Percentiles rank a stretch among this genome's conserved stretches.
These are phyloP conservation scores for Artemia franciscana DNA, from an alignment of 1,140 invertebrate species.

Conservation along the genomic window DNA sequence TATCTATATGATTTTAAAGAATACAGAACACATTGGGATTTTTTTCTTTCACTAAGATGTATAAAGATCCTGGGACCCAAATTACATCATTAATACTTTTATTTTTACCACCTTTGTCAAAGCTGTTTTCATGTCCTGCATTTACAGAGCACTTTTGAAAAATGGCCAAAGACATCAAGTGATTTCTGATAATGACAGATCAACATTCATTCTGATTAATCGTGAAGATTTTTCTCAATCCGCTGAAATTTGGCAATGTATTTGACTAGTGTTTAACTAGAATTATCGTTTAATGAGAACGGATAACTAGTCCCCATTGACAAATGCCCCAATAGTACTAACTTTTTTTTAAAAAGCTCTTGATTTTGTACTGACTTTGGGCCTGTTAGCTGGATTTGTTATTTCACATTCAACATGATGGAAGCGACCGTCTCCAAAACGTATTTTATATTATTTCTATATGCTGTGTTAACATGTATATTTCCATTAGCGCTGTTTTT, in stretches of 20 bases:
- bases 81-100: constrained; percentile 27
- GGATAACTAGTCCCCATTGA: constrained; percentile 18
- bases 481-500: too few relatives aligned
- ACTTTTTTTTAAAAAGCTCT: constrained; percentile 22
- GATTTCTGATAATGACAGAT: constrained; percentile 29
- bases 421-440: too few relatives aligned
- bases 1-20: too few relatives aligned
- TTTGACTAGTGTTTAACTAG: constrained; percentile 41
- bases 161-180: constrained; percentile 42
- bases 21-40: too few relatives aligned
- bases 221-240: constrained; percentile 65
- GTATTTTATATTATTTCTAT: too few relatives aligned
- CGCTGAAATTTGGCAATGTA: constrained; percentile 64
- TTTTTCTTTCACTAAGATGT: too few relatives aligned
- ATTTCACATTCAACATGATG: too few relatives aligned
- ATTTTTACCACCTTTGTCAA: constrained; percentile 24
- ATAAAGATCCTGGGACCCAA: constrained; percentile 32
- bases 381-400: too few relatives aligned
- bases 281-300: constrained; percentile 26
- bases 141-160: constrained; percentile 43
- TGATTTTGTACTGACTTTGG: constrained; percentile 24
- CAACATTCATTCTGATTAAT: constrained; percentile 49
- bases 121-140: constrained; percentile 27
- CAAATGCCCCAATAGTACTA: constrained; percentile 17
- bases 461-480: too few relatives aligned